A percentile compares a stretch with the other conserved stretches of the same genome.
phyloP scores from a whole-genome alignment of 2,797 vertebrate genomes.

The Benthosema pterotum region DNA sequence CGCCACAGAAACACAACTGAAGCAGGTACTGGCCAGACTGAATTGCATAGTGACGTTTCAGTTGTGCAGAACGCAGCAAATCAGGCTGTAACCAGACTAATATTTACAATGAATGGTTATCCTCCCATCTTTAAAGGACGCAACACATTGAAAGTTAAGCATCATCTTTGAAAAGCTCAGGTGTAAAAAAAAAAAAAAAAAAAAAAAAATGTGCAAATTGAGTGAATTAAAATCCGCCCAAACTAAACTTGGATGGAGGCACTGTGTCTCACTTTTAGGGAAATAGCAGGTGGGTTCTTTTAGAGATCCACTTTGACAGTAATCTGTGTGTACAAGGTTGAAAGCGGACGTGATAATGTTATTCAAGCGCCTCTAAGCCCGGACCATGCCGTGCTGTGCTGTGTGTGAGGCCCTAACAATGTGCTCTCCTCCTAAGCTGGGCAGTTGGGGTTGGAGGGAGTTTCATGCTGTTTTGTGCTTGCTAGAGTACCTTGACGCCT shows the following conservation, averaged over 20 bases:
- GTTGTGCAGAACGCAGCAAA: too few species aligned
- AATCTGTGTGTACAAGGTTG: constrained; percentile 16
- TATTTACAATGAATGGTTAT: too few species aligned
- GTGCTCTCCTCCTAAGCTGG: constrained; percentile 7
- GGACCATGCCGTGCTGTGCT: neutral
- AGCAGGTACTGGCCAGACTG: too few species aligned
- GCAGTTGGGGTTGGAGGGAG: constrained; percentile 8
- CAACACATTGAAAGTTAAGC: too few species aligned
- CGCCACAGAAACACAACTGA: too few species aligned
- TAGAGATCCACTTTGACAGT: constrained; percentile 23
- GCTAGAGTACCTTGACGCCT: constrained; percentile 8
- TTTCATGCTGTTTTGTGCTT: constrained; percentile 16
- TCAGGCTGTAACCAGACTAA: too few species aligned
- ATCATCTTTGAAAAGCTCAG: neutral
- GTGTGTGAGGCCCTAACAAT: constrained; percentile 3
- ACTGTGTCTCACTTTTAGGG: neutral
- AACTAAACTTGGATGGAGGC: neutral
- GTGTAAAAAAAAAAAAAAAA: neutral
- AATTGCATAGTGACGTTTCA: too few species aligned
- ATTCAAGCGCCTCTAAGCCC: neutral
- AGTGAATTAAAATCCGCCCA: neutral
- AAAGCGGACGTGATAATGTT: constrained; percentile 17
- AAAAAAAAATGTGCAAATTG: neutral
- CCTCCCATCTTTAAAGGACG: too few species aligned
- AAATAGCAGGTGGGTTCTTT: constrained; percentile 10